phyloP scores from a whole-genome alignment of 2,888 invertebrate genomes.

The Petrolisthes cinctipes region DNA sequence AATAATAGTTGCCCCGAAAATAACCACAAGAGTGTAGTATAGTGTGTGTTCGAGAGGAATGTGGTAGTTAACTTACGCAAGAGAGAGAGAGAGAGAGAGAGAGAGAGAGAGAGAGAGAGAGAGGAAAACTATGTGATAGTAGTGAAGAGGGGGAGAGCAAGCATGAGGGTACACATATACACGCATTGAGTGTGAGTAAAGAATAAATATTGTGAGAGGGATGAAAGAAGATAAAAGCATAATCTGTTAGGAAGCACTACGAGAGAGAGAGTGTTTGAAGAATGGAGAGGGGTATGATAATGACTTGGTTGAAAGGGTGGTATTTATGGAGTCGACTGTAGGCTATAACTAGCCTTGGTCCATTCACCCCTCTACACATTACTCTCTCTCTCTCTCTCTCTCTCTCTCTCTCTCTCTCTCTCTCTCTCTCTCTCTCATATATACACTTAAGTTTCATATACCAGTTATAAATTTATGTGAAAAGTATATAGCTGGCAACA shows the following conservation, averaged over 20 bases:
- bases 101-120: constrained; percentile 8
- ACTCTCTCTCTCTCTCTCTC: background rate
- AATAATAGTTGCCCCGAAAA: too few relatives aligned
- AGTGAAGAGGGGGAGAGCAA: background rate
- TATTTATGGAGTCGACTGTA: too few relatives aligned
- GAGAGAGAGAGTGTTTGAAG: background rate
- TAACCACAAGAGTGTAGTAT: too few relatives aligned
- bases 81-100: constrained; percentile 12
- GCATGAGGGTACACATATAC: background rate
- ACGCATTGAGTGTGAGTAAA: background rate
- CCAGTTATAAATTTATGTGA: too few relatives aligned
- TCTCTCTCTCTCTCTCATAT: background rate
- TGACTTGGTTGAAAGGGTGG: background rate
- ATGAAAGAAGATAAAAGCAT: background rate
- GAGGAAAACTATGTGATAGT: background rate
- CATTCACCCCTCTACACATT: background rate
- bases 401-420: background rate
- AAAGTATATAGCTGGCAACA: too few relatives aligned
- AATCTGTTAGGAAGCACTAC: background rate
- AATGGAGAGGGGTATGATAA: background rate
- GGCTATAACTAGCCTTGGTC: background rate
- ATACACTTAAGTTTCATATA: background rate
- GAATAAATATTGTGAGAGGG: background rate
- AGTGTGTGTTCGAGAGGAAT: too few relatives aligned
- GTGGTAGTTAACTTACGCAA: background rate